Conservation (phyloP, 2,888 invertebrate species). For the Pteria penguin region DNA sequence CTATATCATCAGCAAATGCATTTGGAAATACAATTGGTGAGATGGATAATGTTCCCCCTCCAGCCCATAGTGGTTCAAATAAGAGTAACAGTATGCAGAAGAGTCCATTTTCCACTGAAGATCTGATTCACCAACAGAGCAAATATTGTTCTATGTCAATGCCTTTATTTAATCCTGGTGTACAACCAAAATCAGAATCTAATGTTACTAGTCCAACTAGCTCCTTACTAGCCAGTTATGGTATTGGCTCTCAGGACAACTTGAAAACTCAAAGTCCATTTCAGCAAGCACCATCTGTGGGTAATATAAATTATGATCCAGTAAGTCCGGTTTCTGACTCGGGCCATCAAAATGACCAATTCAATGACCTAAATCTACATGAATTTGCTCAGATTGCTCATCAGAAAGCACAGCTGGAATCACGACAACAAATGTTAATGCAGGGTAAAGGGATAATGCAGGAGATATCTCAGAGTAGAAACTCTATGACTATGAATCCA, state of each 20-base stretch:
- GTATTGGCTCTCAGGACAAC: slow-evolving; percentile 1
- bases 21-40: slow-evolving; percentile 48
- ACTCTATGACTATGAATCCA: neutral
- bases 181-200: neutral
- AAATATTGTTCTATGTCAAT: neutral
- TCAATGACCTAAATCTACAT: slow-evolving; percentile 44
- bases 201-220: slow-evolving; percentile 10
- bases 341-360: slow-evolving; percentile 48
- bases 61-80: slow-evolving; percentile 72
- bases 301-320: slow-evolving; percentile 67
- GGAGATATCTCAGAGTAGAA: slow-evolving; percentile 4
- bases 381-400: slow-evolving; percentile 40
- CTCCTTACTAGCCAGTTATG: slow-evolving; percentile 5
- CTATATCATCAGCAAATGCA: slow-evolving; percentile 50
- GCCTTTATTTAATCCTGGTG: neutral
- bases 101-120: slow-evolving; percentile 58
- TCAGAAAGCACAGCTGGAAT: neutral
- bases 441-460: slow-evolving; percentile 11
- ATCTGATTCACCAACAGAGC: slow-evolving; percentile 1
- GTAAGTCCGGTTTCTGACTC: slow-evolving; percentile 67
- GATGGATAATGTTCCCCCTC: slow-evolving; percentile 62
- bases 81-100: slow-evolving; percentile 60
- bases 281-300: neutral
- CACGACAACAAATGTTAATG: neutral
- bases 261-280: neutral